phyloP scores from a whole-genome alignment of 2,113 vertebrate genomes.

The Cacatua alba region DNA sequence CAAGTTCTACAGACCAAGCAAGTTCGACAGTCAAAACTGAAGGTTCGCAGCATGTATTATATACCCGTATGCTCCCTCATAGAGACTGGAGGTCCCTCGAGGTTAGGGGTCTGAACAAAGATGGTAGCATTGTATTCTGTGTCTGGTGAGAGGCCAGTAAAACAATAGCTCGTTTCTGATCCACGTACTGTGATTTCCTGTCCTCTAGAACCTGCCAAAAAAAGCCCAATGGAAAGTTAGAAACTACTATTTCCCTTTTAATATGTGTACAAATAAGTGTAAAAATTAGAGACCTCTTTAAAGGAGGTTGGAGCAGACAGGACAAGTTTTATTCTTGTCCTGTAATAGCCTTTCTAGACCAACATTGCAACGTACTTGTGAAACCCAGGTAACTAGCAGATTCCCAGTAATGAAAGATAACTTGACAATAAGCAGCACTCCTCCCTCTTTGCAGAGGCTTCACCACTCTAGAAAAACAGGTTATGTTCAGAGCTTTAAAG shows the following conservation, averaged over 20 bases:
- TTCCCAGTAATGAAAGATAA: background rate
- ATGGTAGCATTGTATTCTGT: constrained; percentile 86
- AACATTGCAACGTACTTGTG: background rate
- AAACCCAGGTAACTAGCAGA: background rate
- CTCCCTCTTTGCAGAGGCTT: background rate
- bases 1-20: background rate
- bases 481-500: background rate
- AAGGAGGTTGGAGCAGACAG: background rate
- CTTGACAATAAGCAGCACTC: background rate
- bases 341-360: background rate
- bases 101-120: constrained; percentile 94
- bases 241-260: background rate
- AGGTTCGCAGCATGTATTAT: background rate
- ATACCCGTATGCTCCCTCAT: constrained; percentile 85
- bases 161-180: constrained; percentile 90
- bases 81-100: constrained; percentile 91
- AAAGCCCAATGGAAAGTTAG: background rate
- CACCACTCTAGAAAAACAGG: background rate
- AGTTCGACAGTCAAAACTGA: background rate
- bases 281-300: background rate
- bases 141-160: constrained; percentile 88
- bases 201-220: constrained; percentile 80
- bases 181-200: constrained; percentile 94
- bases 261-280: background rate
- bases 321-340: background rate